phyloP scores from a whole-genome alignment of 2,888 invertebrate species.

The Brachyopa scutellaris region DNA sequence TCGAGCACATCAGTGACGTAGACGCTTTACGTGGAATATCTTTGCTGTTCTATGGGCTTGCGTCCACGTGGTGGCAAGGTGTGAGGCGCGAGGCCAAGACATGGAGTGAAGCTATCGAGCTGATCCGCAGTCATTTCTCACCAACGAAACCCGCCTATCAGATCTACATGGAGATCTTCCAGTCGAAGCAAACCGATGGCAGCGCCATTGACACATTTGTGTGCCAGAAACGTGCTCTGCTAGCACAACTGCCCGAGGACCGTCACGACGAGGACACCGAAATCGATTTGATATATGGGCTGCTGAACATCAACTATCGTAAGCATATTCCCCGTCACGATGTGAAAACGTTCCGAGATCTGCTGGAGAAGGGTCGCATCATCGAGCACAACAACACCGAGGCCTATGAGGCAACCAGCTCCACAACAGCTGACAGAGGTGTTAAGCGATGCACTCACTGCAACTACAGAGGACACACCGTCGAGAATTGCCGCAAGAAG shows the following conservation, averaged over 20 bases:
- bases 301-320: slow-evolving; percentile 49
- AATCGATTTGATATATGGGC: slow-evolving; percentile 56
- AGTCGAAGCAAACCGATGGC: slow-evolving; percentile 20
- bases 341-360: slow-evolving; percentile 40
- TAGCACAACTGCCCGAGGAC: slow-evolving; percentile 50
- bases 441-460: slow-evolving; percentile 58
- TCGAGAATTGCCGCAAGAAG: slow-evolving; percentile 77
- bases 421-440: background rate
- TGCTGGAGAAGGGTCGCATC: slow-evolving; percentile 47
- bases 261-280: slow-evolving; percentile 50
- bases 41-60: slow-evolving; percentile 28
- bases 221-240: slow-evolving; percentile 47
- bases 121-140: slow-evolving; percentile 44
- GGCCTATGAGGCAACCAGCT: background rate
- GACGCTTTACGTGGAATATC: slow-evolving; percentile 47
- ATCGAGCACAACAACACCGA: slow-evolving; percentile 54
- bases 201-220: slow-evolving; percentile 42
- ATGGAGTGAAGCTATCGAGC: slow-evolving; percentile 31
- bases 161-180: slow-evolving; percentile 52
- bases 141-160: slow-evolving; percentile 39
- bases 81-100: slow-evolving; percentile 41
- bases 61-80: slow-evolving; percentile 62
- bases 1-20: slow-evolving; percentile 43
- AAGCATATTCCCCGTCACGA: slow-evolving; percentile 38
- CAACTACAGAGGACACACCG: slow-evolving; percentile 78